These are phyloP conservation scores for Aplochiton taeniatus DNA, from an alignment of 2,797 vertebrate species.

Conservation along the genomic window DNA sequence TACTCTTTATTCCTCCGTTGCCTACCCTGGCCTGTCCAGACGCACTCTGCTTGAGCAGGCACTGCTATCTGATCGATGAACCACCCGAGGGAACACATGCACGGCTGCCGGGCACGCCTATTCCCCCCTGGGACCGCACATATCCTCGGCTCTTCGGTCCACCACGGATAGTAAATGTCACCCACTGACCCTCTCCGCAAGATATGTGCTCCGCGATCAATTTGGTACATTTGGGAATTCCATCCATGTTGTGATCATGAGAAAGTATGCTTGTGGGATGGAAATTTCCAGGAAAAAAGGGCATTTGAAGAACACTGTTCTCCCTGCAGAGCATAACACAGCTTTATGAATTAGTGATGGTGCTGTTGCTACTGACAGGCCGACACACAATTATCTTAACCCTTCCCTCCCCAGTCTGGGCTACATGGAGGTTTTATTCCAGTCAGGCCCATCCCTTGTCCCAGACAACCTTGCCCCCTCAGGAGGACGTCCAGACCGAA, in stretches of 20 bases:
- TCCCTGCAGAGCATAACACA: conserved; percentile 52
- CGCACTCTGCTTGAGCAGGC: conserved; percentile 43
- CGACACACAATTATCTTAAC: conserved; percentile 42
- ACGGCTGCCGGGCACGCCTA: conserved; percentile 47
- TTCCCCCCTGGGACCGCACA: conserved; percentile 37
- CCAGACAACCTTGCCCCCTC: conserved; percentile 20
- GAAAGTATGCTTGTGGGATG: conserved; percentile 27
- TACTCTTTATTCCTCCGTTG: conserved; percentile 37
- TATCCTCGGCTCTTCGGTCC: conserved; percentile 30
- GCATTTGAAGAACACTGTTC: conserved; percentile 65
- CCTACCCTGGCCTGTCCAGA: conserved; percentile 43
- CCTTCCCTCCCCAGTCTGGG: conserved; percentile 35
- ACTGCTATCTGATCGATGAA: conserved; percentile 64
- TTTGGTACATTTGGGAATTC: conserved; percentile 35
- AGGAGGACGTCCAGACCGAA: conserved; percentile 9
- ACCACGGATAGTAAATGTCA: conserved; percentile 29
- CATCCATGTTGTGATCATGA: conserved; percentile 26
- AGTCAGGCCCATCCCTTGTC: conserved; percentile 37
- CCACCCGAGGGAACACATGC: conserved; percentile 48
- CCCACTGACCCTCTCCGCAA: conserved; percentile 14
- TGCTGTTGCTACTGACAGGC: conserved; percentile 54
- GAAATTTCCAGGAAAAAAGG: conserved; percentile 58
- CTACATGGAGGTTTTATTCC: background rate
- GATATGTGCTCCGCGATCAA: conserved; percentile 39
- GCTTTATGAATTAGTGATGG: conserved; percentile 73